Percentiles rank a stretch among this genome's conserved stretches.
phyloP scores from a whole-genome alignment of 2,797 vertebrate species.

The Hephaestus fuliginosus region DNA sequence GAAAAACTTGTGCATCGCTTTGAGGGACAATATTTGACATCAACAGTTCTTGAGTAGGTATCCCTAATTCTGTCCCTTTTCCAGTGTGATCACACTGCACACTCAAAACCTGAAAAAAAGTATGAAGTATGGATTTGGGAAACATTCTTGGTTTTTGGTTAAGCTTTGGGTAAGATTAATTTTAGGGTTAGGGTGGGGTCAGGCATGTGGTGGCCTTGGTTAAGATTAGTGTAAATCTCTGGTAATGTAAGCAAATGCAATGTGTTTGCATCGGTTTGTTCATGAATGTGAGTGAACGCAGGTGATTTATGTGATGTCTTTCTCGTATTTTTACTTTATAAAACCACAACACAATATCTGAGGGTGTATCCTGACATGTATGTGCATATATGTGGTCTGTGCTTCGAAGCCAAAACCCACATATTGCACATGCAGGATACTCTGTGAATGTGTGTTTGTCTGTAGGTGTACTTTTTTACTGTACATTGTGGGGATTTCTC shows the following conservation, averaged over 20 bases:
- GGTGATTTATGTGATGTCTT: neutral
- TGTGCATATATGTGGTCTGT: neutral
- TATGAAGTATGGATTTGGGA: neutral
- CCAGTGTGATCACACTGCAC: neutral
- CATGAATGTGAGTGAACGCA: neutral
- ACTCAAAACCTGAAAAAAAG: neutral
- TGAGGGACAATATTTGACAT: neutral
- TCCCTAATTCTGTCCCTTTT: neutral
- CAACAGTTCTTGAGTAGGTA: neutral
- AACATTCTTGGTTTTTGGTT: conserved; percentile 7
- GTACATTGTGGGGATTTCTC: neutral
- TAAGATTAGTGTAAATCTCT: neutral
- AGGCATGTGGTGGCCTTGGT: neutral
- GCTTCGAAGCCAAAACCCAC: neutral
- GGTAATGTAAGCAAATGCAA: neutral
- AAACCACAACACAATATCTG: too few species aligned
- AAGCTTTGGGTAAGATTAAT: neutral
- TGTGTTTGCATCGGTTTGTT: neutral
- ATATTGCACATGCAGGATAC: neutral
- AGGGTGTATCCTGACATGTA: neutral
- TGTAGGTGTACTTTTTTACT: neutral
- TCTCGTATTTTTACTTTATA: neutral
- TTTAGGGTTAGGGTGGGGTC: conserved; percentile 6
- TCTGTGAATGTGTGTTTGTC: neutral
- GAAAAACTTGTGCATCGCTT: neutral